Conservation (phyloP, 2,888 invertebrate genomes). For the Ditula angustiorana region DNA sequence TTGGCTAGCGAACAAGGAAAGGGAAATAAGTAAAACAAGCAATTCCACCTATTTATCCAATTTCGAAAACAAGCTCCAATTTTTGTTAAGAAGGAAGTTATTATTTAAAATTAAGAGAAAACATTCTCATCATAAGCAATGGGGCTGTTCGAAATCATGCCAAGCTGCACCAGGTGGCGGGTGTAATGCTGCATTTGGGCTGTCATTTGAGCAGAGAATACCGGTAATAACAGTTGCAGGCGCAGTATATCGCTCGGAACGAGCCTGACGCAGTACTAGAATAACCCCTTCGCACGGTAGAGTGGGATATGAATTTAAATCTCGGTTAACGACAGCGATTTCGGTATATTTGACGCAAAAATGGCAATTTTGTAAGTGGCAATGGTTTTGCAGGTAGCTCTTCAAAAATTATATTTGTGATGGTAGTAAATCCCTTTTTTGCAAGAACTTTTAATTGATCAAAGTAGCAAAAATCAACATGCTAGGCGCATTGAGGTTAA, state of each 20-base stretch:
- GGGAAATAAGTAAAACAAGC: background rate
- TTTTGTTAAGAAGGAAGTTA: background rate
- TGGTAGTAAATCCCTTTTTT: too few relatives aligned
- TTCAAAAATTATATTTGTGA: background rate
- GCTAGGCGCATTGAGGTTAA: too few relatives aligned
- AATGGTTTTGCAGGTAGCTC: background rate
- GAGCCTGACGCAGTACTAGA: slow-evolving; percentile 26
- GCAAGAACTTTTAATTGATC: too few relatives aligned
- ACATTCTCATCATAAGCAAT: slow-evolving; percentile 21
- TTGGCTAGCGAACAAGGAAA: background rate
- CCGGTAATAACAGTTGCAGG: slow-evolving; percentile 43
- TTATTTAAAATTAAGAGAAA: slow-evolving; percentile 4
- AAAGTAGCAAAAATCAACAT: too few relatives aligned
- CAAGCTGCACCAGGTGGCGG: slow-evolving; percentile 34
- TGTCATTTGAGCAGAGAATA: slow-evolving; percentile 41
- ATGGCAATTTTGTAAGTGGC: slow-evolving; percentile 24
- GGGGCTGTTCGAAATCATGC: slow-evolving; percentile 30
- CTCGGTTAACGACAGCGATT: slow-evolving; percentile 37
- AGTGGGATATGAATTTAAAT: slow-evolving; percentile 39
- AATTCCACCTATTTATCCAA: background rate
- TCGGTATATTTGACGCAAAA: slow-evolving; percentile 35
- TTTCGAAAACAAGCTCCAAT: background rate
- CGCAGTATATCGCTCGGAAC: slow-evolving; percentile 40
- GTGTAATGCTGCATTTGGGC: slow-evolving; percentile 48
- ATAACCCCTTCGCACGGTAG: slow-evolving; percentile 21